phyloP scores from a whole-genome alignment of 2,888 invertebrate species.

The Catocala sponsa region DNA sequence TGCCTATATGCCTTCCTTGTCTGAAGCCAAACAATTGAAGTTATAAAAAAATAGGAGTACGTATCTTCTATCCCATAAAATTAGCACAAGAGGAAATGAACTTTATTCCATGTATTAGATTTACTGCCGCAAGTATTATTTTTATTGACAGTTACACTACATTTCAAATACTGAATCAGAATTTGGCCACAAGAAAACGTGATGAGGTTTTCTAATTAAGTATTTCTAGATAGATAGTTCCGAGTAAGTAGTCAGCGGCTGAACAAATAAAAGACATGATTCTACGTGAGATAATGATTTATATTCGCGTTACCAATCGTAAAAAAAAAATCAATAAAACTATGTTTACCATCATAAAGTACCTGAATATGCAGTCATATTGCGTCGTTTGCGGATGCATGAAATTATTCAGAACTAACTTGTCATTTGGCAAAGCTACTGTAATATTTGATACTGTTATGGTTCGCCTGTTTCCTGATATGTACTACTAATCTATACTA shows the following conservation, averaged over 20 bases:
- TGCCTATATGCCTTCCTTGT: too few species aligned
- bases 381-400: conserved; percentile 3
- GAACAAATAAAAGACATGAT: neutral
- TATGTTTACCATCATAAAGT: too few species aligned
- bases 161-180: conserved; percentile 21
- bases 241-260: neutral
- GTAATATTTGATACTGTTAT: conserved; percentile 6
- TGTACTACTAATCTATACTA: conserved; percentile 3
- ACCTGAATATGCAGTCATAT: neutral
- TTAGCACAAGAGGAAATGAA: neutral
- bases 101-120: neutral
- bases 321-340: too few species aligned
- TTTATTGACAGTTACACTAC: conserved; percentile 4
- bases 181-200: conserved; percentile 13
- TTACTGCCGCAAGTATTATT: conserved; percentile 2
- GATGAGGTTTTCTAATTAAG: conserved; percentile 22
- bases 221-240: neutral
- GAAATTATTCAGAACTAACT: conserved; percentile 4
- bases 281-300: conserved; percentile 13
- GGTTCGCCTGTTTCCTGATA: conserved; percentile 16
- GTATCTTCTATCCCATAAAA: too few species aligned
- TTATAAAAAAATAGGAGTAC: too few species aligned
- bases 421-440: conserved; percentile 7
- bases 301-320: conserved; percentile 18
- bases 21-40: too few species aligned